Evolutionary conservation across 1,140 invertebrate species (phyloP).

Genomic region (Trachymyrmex cornetzi): DNA sequence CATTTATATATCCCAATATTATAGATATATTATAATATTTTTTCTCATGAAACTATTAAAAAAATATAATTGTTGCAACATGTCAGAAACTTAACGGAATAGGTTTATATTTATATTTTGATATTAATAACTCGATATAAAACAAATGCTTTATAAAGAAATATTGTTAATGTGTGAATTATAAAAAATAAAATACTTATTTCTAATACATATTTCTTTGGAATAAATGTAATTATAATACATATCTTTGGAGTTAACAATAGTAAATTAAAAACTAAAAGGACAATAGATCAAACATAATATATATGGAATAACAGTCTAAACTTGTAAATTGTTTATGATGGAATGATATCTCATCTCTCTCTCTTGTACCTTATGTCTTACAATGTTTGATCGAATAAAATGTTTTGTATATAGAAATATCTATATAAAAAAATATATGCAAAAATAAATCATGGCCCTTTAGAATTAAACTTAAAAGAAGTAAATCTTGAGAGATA

Average conservation of each 20-base stretch:
- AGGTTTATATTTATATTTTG: slow-evolving; percentile 19
- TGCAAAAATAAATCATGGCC: background rate
- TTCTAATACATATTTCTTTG: slow-evolving; percentile 19
- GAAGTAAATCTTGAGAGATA: background rate
- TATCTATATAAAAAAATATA: background rate
- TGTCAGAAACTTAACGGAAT: background rate
- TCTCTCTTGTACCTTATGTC: background rate
- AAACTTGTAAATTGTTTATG: background rate
- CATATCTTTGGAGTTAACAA: background rate
- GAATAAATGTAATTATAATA: background rate
- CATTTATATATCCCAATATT: background rate
- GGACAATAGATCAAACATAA: background rate
- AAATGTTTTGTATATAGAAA: slow-evolving; percentile 4
- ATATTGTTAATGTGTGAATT: background rate
- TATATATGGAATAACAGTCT: background rate
- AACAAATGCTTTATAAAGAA: slow-evolving; percentile 14
- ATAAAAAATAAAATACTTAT: slow-evolving; percentile 17
- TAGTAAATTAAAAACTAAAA: background rate
- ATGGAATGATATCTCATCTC: background rate
- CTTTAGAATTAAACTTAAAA: background rate
- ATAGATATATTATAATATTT: background rate
- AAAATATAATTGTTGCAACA: slow-evolving; percentile 1
- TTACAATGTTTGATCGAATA: background rate
- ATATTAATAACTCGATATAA: background rate
- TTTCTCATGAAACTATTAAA: background rate